Percentiles rank a stretch among this genome's conserved stretches.
Conservation (phyloP, 2,797 vertebrate genomes). For the Darevskia nairensis region DNA sequence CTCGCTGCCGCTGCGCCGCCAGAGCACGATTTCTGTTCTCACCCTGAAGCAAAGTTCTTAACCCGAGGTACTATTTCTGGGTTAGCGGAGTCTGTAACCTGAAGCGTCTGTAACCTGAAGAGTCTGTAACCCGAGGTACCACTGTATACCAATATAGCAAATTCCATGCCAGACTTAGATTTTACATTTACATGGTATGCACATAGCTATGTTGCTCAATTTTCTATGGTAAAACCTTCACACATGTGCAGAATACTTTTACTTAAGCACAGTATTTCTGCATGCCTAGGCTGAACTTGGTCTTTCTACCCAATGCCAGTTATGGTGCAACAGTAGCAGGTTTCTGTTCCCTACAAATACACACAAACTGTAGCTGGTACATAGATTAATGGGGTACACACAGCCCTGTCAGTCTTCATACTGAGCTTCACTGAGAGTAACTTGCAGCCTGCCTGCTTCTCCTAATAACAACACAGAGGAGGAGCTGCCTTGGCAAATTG, state of each 20-base stretch:
- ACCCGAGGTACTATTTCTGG: too few relatives aligned
- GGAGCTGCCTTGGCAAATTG: not conserved
- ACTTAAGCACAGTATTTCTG: not conserved
- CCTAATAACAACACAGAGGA: not conserved
- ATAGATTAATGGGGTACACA: not conserved
- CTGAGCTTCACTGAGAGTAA: conserved; percentile 7
- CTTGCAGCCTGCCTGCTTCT: not conserved
- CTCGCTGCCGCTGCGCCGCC: too few relatives aligned
- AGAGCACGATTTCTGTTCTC: too few relatives aligned
- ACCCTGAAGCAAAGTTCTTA: too few relatives aligned
- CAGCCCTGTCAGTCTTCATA: not conserved
- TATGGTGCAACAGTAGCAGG: not conserved
- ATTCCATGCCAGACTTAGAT: not conserved
- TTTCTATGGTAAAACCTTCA: not conserved
- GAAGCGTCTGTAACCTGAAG: too few relatives aligned
- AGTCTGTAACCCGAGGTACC: too few relatives aligned
- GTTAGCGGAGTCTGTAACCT: too few relatives aligned
- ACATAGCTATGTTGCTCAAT: not conserved
- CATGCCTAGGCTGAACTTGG: not conserved
- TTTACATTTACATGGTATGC: not conserved
- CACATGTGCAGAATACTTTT: not conserved
- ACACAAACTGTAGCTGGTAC: not conserved
- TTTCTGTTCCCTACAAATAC: not conserved
- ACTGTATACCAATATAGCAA: too few relatives aligned
- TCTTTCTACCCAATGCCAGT: not conserved